Conservation (phyloP, 2,888 invertebrate genomes). For the Cerastis leucographa region DNA sequence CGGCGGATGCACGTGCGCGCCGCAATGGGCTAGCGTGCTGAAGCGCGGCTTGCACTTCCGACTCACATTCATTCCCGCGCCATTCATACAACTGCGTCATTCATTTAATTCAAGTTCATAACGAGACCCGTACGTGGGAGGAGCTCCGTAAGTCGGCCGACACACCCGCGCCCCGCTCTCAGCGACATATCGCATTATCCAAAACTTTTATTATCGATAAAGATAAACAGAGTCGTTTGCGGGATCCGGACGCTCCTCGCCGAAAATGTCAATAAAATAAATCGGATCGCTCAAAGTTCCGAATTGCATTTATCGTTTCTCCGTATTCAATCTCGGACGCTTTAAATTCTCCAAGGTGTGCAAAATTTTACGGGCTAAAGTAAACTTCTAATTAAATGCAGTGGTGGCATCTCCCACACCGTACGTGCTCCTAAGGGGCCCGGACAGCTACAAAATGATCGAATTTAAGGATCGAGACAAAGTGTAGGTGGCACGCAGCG, state of each 20-base stretch:
- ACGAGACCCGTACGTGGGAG: conserved; percentile 84
- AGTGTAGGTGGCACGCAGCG: conserved; percentile 73
- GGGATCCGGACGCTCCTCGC: conserved; percentile 70
- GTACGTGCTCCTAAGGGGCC: conserved; percentile 73
- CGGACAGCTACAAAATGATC: conserved; percentile 79
- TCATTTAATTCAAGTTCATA: conserved; percentile 90
- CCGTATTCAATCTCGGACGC: conserved; percentile 79
- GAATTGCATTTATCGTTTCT: conserved; percentile 83
- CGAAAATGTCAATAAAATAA: conserved; percentile 82
- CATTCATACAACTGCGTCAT: conserved; percentile 89
- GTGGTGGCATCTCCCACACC: conserved; percentile 79
- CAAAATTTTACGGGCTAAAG: conserved; percentile 86
- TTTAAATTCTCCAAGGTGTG: conserved; percentile 82
- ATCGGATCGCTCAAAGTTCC: conserved; percentile 80
- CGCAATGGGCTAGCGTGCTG: conserved; percentile 85
- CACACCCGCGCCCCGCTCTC: conserved; percentile 77
- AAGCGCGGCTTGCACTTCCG: conserved; percentile 86
- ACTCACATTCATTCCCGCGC: conserved; percentile 88
- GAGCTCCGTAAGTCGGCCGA: conserved; percentile 74
- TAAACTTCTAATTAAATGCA: conserved; percentile 86
- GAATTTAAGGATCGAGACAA: conserved; percentile 76
- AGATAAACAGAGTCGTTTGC: conserved; percentile 76
- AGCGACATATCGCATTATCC: conserved; percentile 71
- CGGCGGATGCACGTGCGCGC: conserved; percentile 81
- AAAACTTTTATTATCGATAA: conserved; percentile 79